Conservation (phyloP, 2,888 invertebrate genomes). For the Tetragonisca angustula region DNA sequence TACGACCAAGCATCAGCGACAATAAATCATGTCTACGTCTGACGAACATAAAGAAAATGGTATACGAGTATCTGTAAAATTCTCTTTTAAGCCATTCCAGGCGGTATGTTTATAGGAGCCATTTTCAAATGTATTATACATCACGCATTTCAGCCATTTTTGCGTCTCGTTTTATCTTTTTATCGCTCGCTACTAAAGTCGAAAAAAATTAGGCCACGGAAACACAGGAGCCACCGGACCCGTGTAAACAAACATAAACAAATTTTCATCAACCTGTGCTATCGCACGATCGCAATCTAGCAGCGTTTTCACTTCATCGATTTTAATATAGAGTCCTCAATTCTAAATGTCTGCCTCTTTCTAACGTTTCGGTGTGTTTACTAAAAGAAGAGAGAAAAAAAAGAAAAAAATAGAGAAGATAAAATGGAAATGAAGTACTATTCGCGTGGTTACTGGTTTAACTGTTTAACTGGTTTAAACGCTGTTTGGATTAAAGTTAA, state of each 20-base stretch:
- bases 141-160: constrained; percentile 1
- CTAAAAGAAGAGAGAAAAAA: no score
- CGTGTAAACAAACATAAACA: constrained; percentile 26
- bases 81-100: background rate
- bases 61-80: background rate
- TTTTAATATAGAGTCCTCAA: background rate
- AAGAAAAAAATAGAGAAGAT: background rate
- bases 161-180: background rate
- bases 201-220: background rate
- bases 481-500: no score
- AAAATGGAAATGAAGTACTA: background rate
- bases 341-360: constrained; percentile 10
- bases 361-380: background rate
- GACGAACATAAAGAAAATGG: constrained; percentile 1
- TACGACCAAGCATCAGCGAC: background rate
- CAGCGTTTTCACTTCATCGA: background rate
- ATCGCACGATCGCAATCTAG: background rate
- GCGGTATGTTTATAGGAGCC: constrained; percentile 2
- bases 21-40: constrained; percentile 12
- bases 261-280: constrained; percentile 23
- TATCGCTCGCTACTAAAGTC: background rate
- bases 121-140: background rate
- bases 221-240: background rate
- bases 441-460: background rate
- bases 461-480: no score